These are phyloP conservation scores for Xestobium rufovillosum DNA, from an alignment of 2,888 invertebrate genomes.

Conservation along the genomic window DNA sequence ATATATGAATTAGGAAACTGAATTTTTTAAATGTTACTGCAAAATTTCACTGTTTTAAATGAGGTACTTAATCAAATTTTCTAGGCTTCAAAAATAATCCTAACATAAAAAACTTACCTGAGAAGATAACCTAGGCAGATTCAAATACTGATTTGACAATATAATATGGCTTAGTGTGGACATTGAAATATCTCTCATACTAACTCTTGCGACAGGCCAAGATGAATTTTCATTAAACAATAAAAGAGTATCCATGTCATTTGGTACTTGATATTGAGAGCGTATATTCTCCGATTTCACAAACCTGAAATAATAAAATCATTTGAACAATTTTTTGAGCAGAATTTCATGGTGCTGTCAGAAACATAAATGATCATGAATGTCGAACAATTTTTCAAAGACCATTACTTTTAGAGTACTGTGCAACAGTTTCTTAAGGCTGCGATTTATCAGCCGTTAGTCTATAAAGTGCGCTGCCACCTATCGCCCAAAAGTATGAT, in stretches of 20 bases:
- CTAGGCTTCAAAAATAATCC: slow-evolving; percentile 8
- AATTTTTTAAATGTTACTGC: background rate
- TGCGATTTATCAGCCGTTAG: too few relatives aligned
- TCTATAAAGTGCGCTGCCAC: too few relatives aligned
- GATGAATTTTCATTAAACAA: slow-evolving; percentile 82
- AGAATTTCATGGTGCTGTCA: too few relatives aligned
- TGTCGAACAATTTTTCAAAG: background rate
- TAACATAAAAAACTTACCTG: slow-evolving; percentile 52
- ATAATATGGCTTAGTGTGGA: slow-evolving; percentile 83
- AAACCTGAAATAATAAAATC: slow-evolving; percentile 49
- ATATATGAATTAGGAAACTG: too few relatives aligned
- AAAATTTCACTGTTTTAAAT: slow-evolving; percentile 5
- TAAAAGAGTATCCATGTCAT: slow-evolving; percentile 70
- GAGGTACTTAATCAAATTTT: background rate
- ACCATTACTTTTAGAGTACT: too few relatives aligned
- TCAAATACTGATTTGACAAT: slow-evolving; percentile 79
- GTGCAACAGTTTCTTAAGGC: too few relatives aligned
- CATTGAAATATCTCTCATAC: slow-evolving; percentile 84
- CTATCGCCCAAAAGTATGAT: too few relatives aligned
- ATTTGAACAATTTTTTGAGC: background rate
- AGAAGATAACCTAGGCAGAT: slow-evolving; percentile 84
- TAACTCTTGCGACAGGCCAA: slow-evolving; percentile 76
- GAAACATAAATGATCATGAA: too few relatives aligned
- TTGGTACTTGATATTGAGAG: slow-evolving; percentile 62
- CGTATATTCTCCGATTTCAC: slow-evolving; percentile 60